Evolutionary conservation across 37 sponge, comb jelly and placozoan genomes (phyloP), one percentile per base, ranked within the genome.

Genomic region (Theonella swinhoei): DNA sequence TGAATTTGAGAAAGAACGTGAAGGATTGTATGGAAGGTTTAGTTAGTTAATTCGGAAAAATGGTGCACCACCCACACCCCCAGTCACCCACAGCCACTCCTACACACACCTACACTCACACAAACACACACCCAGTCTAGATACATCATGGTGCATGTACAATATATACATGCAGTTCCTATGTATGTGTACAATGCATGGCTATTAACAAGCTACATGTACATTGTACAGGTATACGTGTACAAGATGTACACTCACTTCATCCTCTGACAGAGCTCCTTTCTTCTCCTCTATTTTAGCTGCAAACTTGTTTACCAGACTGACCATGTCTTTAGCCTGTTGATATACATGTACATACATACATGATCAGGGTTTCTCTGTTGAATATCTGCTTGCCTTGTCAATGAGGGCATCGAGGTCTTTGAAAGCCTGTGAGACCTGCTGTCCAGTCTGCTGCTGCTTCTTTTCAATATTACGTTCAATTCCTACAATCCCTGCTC

Each of bases 321-420:
- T 64, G 2, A 98, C 94, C 99, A 98, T 98, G 25, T 91, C 87
- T 64, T 93, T 94, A 26, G 97, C 97, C 95, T 95, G 37, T 1
- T 25, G 42, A 3, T 31, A 31, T 4, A 28, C 39, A 62, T 39
- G 72, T 35, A 64, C 28, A 69, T 40, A 63, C 68, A 63, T 33
- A 35, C 38, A 26, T 9, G 32, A 62, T 14, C 29, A 78, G 9
- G 14, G 62, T 8, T 20, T 23, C 65, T 7, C 54, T 47, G 54
- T 47, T 47, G 54, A 17, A 47, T 47, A 14, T 47, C 7, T 40
- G 41, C 68, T 4, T 40, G 88, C 97, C 89, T 94, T 98, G 29
- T 86, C 94, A 87, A 98, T 98, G 28, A 98, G 93, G 7, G 94
- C 94, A 82, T 94, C 90, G 20, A 98, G 86, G 70, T 98, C 99